Conservation (phyloP, 2,888 invertebrate species). For the Adela reaumurella region DNA sequence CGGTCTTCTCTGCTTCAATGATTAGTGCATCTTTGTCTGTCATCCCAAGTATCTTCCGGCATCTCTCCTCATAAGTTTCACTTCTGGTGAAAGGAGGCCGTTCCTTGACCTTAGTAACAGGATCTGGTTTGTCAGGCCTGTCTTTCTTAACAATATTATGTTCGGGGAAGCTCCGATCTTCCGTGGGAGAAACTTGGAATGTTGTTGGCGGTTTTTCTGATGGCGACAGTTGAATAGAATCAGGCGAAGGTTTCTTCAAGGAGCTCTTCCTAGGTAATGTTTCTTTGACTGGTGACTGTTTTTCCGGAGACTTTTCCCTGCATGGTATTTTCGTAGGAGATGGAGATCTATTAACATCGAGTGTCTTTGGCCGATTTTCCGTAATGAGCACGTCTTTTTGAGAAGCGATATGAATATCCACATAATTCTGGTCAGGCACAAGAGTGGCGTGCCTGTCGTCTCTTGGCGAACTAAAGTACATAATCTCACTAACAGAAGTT, state of each 20-base stretch:
- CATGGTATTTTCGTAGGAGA: conserved; percentile 44
- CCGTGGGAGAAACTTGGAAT: conserved; percentile 34
- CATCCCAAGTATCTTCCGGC: conserved; percentile 67
- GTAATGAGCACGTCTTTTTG: conserved; percentile 15
- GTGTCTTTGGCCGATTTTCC: conserved; percentile 19
- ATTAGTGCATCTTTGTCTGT: conserved; percentile 31
- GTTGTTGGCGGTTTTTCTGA: conserved; percentile 39
- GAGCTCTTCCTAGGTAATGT: conserved; percentile 43
- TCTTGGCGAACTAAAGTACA: conserved; percentile 35
- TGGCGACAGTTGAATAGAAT: conserved; percentile 23
- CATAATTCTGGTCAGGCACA: conserved; percentile 36
- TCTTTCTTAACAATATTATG: conserved; percentile 30
- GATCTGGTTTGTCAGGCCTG: conserved; percentile 19
- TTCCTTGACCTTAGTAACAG: conserved; percentile 28
- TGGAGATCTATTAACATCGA: conserved; percentile 21
- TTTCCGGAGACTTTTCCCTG: conserved; percentile 26
- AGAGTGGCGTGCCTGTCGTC: conserved; percentile 23
- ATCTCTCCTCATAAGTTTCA: conserved; percentile 71
- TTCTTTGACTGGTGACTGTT: conserved; percentile 28
- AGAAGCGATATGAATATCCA: conserved; percentile 18
- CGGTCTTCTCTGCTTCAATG: conserved; percentile 15
- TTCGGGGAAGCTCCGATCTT: conserved; percentile 21
- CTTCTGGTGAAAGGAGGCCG: conserved; percentile 60
- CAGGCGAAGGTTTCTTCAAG: conserved; percentile 29
- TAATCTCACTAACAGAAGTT: conserved; percentile 53